A percentile compares a stretch with the other conserved stretches of the same genome.
phyloP scores from a whole-genome alignment of 2,888 invertebrate species.

The Dastarcus helophoroides region DNA sequence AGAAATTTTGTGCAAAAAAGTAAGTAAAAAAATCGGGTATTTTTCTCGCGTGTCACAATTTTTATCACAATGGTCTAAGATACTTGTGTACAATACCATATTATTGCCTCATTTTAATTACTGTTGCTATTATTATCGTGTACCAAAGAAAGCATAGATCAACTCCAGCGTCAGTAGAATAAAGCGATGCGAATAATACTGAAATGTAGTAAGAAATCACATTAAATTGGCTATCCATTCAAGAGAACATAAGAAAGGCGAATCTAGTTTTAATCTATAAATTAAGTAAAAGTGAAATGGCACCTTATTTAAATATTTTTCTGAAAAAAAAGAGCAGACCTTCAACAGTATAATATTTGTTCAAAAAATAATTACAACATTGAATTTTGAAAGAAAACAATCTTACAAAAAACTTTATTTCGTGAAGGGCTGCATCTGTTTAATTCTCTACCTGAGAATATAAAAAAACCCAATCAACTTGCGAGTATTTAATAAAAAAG shows the following conservation, averaged over 20 bases:
- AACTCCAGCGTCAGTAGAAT: neutral
- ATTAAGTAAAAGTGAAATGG: no score
- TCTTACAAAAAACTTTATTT: no score
- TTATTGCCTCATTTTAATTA: neutral
- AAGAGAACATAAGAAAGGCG: neutral
- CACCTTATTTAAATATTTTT: no score
- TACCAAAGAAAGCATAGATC: neutral
- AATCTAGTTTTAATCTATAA: neutral
- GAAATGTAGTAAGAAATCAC: neutral
- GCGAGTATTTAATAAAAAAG: no score
- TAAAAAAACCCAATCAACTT: no score
- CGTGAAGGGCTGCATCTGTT: no score
- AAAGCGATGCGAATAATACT: constrained; percentile 1
- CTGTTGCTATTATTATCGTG: neutral
- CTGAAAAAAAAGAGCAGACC: no score
- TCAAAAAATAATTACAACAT: no score
- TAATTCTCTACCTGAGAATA: no score
- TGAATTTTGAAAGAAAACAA: no score
- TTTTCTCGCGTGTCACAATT: neutral
- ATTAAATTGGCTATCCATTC: neutral
- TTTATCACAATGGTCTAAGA: constrained; percentile 1
- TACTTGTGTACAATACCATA: neutral
- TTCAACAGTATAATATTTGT: no score
- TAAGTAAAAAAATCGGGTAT: neutral
- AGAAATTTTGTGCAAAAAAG: neutral